Percentiles rank a stretch among this genome's conserved stretches.
phyloP scores from a whole-genome alignment of 1,140 invertebrate species.

The Triops longicaudatus region DNA sequence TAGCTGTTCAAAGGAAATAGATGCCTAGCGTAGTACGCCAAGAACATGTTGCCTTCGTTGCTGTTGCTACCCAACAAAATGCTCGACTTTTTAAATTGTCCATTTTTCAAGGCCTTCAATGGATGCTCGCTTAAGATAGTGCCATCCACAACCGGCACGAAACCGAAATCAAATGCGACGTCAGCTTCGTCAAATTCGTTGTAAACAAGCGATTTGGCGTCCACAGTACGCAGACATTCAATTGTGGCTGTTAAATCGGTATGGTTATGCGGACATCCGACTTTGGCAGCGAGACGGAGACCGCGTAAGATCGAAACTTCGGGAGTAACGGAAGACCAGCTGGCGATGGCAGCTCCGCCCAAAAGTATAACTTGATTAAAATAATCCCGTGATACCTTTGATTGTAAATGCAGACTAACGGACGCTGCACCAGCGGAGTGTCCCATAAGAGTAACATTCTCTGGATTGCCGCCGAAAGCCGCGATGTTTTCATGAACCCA shows the following conservation, averaged over 20 bases:
- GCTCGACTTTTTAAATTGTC: slow-evolving; percentile 90
- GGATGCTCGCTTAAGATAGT: slow-evolving; percentile 81
- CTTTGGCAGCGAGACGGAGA: slow-evolving; percentile 70
- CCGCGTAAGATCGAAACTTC: slow-evolving; percentile 67
- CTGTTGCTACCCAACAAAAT: slow-evolving; percentile 86
- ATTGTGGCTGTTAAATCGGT: slow-evolving; percentile 60
- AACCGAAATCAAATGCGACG: slow-evolving; percentile 77
- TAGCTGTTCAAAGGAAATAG: slow-evolving; percentile 73
- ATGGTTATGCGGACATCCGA: slow-evolving; percentile 69
- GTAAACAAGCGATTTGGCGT: slow-evolving; percentile 61
- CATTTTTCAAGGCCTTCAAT: slow-evolving; percentile 57
- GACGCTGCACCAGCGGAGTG: slow-evolving; percentile 92
- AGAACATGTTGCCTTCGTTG: slow-evolving; percentile 90
- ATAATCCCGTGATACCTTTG: slow-evolving; percentile 69
- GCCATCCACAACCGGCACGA: slow-evolving; percentile 88
- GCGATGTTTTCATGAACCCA: slow-evolving; percentile 91
- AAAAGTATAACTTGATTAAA: slow-evolving; percentile 82
- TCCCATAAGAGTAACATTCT: slow-evolving; percentile 90
- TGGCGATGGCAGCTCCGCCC: slow-evolving; percentile 57
- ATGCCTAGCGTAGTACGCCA: slow-evolving; percentile 80
- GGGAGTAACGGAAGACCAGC: slow-evolving; percentile 82
- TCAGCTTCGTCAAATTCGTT: slow-evolving; percentile 69
- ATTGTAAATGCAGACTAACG: slow-evolving; percentile 83
- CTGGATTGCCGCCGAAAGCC: slow-evolving; percentile 86
- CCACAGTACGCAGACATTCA: slow-evolving; percentile 65